Evolutionary conservation across 23 tunicate genomes (phyloP), one percentile per base, ranked within the genome.

Genomic region (Halocynthia roretzi): DNA sequence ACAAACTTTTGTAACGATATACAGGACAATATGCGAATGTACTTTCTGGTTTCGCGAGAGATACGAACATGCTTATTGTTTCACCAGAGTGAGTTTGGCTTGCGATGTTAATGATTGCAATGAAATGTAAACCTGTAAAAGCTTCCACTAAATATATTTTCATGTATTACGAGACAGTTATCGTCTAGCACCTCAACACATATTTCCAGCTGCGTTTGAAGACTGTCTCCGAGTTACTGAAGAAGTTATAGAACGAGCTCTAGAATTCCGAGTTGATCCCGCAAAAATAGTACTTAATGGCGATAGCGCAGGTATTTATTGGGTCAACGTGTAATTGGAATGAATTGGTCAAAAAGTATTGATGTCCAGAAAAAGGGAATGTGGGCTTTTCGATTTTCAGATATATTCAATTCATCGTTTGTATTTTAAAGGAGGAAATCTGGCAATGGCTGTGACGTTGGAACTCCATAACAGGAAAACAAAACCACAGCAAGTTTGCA

Each of bases 391-490:
- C n/a, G 17, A 58, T 58, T 15, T 58, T 58, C 63, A 58, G 5
- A 58, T n/a, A 14, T 15, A 58, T 14, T 58, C 2, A 58, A 58
- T 58, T 58, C 4, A 14, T 2, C 63, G 20, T 31, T 31, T 68
- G 48, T 68, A 20, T 49, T 81, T 21, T 80, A 10, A 64, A 90
- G 97, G 97, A 49, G 97, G 97, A 48, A 90, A 90, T 62, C 57
- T 90, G 50, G 97, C 97, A 40, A 81, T 85, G 87, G 83, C 90
- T 22, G 71, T 90, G 5, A 75, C 85, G 11, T 51, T 90, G 9
- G 76, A 54, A 15, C 72, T 90, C 10, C 21, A 72, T 8, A 70
- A 81, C 50, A 54, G 68, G 53, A 65, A 81, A n/a, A 52, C 51
- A 12, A 61, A 56, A 49, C 48, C 66, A 50, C 71, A 51, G 8